phyloP scores from a whole-genome alignment of 2,888 invertebrate genomes.

The Clunio marinus region DNA sequence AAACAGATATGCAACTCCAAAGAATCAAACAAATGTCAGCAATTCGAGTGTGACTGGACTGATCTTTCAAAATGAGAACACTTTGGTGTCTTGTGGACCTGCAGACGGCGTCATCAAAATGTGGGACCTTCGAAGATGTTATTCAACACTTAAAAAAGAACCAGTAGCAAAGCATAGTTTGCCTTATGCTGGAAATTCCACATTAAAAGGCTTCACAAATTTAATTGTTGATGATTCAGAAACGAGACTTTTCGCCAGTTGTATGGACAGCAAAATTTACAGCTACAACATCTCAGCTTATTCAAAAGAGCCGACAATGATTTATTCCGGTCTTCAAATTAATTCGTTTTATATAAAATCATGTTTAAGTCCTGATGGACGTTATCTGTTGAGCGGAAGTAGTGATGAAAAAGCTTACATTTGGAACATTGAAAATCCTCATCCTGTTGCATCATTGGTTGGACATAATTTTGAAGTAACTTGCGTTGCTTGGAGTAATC shows the following conservation, averaged over 20 bases:
- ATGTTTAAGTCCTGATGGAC: conserved; percentile 72
- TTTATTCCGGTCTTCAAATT: conserved; percentile 70
- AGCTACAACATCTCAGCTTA: conserved; percentile 74
- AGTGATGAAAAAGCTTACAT: conserved; percentile 82
- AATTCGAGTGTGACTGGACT: conserved; percentile 77
- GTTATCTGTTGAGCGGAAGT: conserved; percentile 82
- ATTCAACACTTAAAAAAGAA: conserved; percentile 62
- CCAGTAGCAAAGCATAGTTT: conserved; percentile 68
- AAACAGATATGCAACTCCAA: conserved; percentile 49
- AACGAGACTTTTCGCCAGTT: conserved; percentile 73
- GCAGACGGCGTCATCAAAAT: conserved; percentile 82
- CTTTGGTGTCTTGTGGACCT: conserved; percentile 79
- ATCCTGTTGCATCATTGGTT: conserved; percentile 64
- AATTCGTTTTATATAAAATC: conserved; percentile 82
- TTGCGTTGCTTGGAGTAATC: conserved; percentile 73
- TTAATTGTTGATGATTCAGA: conserved; percentile 67
- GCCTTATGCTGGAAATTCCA: conserved; percentile 68
- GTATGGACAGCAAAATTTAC: conserved; percentile 82
- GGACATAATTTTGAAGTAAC: conserved; percentile 86
- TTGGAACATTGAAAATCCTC: conserved; percentile 66
- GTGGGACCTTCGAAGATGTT: conserved; percentile 83
- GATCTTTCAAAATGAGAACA: conserved; percentile 73
- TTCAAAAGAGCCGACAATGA: conserved; percentile 60
- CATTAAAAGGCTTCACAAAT: conserved; percentile 70
- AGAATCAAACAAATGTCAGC: conserved; percentile 52